Evolutionary conservation across 1,140 invertebrate genomes (phyloP).

Genomic region (Apis cerana): DNA sequence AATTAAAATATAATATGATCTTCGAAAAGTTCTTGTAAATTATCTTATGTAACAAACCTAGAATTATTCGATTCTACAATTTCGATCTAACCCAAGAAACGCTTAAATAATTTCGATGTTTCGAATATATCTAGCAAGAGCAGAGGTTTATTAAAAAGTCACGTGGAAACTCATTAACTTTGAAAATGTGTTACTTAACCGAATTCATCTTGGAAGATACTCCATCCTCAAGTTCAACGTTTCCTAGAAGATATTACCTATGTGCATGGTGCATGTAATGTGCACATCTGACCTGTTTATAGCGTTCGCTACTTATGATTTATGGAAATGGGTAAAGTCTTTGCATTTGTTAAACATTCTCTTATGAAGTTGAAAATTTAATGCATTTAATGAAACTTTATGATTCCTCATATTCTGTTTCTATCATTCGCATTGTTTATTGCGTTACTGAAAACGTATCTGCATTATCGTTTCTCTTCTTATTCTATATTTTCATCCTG

Average conservation of each 20-base stretch:
- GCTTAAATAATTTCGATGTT: background rate
- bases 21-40: too few relatives aligned
- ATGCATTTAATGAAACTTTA: background rate
- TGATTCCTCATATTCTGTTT: background rate
- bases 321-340: background rate
- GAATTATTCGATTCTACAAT: background rate
- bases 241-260: background rate
- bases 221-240: background rate
- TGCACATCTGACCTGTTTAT: background rate
- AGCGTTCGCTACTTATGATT: background rate
- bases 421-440: background rate
- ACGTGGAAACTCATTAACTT: background rate
- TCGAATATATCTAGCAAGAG: background rate
- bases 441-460: too few relatives aligned
- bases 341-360: conserved; percentile 8
- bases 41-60: background rate
- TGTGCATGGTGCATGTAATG: background rate
- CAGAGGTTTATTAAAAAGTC: background rate
- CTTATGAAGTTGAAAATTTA: background rate
- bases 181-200: background rate
- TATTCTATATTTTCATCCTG: too few relatives aligned
- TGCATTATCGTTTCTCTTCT: too few relatives aligned
- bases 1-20: too few relatives aligned
- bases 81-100: too few relatives aligned
- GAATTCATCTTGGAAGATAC: background rate